Percentiles rank a stretch among this genome's conserved stretches.
phyloP scores from a whole-genome alignment of 2,797 vertebrate species.

The Coregonus suidteri region DNA sequence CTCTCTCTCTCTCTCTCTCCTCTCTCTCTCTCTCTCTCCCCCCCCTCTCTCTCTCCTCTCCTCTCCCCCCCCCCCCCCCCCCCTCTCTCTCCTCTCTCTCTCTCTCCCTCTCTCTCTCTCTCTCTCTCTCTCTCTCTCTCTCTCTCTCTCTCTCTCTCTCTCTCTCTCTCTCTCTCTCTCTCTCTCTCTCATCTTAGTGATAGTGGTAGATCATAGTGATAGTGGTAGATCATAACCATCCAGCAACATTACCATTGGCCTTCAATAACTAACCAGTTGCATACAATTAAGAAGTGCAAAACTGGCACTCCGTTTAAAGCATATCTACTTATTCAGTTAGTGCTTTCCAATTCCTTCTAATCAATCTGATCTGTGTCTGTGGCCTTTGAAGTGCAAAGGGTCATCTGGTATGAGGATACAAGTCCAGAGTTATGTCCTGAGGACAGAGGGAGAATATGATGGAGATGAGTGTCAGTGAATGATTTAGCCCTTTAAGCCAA shows the following conservation, averaged over 20 bases:
- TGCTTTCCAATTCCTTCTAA: slow-evolving; percentile 61
- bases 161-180: slow-evolving; percentile 19
- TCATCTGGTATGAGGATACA: slow-evolving; percentile 57
- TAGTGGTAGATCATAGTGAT: slow-evolving; percentile 3
- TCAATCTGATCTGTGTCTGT: slow-evolving; percentile 55
- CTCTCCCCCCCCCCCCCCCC: too few relatives aligned
- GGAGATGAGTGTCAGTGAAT: slow-evolving; percentile 67
- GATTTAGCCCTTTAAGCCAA: slow-evolving; percentile 63
- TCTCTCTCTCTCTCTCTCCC: slow-evolving; percentile 21
- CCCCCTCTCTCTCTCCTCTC: slow-evolving; percentile 21
- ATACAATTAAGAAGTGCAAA: slow-evolving; percentile 47
- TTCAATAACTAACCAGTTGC: slow-evolving; percentile 15
- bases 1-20: slow-evolving; percentile 14
- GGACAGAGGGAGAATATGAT: slow-evolving; percentile 50
- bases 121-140: slow-evolving; percentile 16
- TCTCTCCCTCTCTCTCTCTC: slow-evolving; percentile 14
- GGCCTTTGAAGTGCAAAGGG: slow-evolving; percentile 46
- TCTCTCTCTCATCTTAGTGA: slow-evolving; percentile 6
- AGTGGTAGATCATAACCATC: slow-evolving; percentile 17
- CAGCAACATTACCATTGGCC: slow-evolving; percentile 53
- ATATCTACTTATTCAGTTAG: slow-evolving; percentile 62
- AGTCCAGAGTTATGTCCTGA: slow-evolving; percentile 40
- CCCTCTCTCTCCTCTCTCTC: slow-evolving; percentile 6
- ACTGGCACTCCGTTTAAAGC: slow-evolving; percentile 61
- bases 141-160: background rate